Percentiles rank a stretch among this genome's conserved stretches.
Evolutionary conservation across 1,140 invertebrate species (phyloP).

Genomic region (Temnothorax longispinosus): DNA sequence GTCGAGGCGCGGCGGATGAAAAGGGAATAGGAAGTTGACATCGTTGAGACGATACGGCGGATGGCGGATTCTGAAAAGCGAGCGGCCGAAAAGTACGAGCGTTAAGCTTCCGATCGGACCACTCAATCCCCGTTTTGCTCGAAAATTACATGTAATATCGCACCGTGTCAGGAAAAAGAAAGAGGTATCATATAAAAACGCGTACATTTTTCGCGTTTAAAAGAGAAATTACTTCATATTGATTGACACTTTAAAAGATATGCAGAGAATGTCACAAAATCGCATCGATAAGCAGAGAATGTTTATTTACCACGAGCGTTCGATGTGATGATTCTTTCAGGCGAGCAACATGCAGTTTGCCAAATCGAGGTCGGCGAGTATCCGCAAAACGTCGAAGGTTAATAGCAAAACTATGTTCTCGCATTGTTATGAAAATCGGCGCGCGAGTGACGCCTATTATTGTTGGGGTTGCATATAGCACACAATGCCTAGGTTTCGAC

Average conservation of each 20-base stretch:
- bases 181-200: not conserved
- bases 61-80: not conserved
- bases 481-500: constrained; percentile 32
- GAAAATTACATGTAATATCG: not conserved
- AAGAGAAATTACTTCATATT: not conserved
- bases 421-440: constrained; percentile 53
- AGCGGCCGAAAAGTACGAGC: not conserved
- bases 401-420: constrained; percentile 51
- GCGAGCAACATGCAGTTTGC: not conserved
- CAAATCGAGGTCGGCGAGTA: not conserved
- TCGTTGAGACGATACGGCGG: not conserved
- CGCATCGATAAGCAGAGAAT: not conserved
- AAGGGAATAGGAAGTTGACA: not conserved
- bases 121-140: not conserved
- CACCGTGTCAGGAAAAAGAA: not conserved
- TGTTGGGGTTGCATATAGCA: not conserved
- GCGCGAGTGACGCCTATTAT: not conserved
- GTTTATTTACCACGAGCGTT: not conserved
- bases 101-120: not conserved
- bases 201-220: not conserved
- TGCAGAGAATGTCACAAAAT: not conserved
- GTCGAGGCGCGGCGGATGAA: not conserved
- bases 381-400: not conserved
- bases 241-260: not conserved
- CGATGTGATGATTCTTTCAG: not conserved